Conservation (phyloP, 2,113 vertebrate genomes). For the Myxocyprinus asiaticus region DNA sequence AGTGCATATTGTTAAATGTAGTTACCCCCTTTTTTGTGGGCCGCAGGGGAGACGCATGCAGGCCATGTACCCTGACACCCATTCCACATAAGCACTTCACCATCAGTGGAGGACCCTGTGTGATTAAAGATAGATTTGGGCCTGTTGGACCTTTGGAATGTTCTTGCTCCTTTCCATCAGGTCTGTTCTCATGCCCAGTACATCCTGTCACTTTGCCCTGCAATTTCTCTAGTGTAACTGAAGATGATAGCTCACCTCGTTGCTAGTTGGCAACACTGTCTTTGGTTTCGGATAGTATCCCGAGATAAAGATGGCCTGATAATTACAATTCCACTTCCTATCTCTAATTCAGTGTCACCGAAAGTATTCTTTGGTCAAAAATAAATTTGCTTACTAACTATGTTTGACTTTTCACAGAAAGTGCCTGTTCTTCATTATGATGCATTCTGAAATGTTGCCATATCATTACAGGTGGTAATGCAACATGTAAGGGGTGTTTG, state of each 20-base stretch:
- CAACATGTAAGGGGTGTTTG: conserved; percentile 12
- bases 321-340: conserved; percentile 54
- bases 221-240: conserved; percentile 60
- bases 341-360: not conserved
- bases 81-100: conserved; percentile 39
- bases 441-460: conserved; percentile 13
- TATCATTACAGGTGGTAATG: conserved; percentile 31
- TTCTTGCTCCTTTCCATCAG: conserved; percentile 32
- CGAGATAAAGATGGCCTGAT: conserved; percentile 29
- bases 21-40: conserved; percentile 72
- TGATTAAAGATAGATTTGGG: conserved; percentile 65
- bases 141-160: conserved; percentile 13
- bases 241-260: conserved; percentile 65
- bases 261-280: conserved; percentile 43
- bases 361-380: not conserved
- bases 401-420: conserved; percentile 7
- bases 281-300: conserved; percentile 27
- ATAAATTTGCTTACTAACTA: not conserved
- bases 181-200: conserved; percentile 54
- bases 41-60: conserved; percentile 42
- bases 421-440: not conserved
- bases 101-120: conserved; percentile 56
- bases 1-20: conserved; percentile 77
- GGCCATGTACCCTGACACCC: conserved; percentile 28
- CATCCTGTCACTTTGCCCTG: conserved; percentile 40